Evolutionary conservation across 2,888 invertebrate genomes (phyloP).

Genomic region (Drosophila tanythrix): DNA sequence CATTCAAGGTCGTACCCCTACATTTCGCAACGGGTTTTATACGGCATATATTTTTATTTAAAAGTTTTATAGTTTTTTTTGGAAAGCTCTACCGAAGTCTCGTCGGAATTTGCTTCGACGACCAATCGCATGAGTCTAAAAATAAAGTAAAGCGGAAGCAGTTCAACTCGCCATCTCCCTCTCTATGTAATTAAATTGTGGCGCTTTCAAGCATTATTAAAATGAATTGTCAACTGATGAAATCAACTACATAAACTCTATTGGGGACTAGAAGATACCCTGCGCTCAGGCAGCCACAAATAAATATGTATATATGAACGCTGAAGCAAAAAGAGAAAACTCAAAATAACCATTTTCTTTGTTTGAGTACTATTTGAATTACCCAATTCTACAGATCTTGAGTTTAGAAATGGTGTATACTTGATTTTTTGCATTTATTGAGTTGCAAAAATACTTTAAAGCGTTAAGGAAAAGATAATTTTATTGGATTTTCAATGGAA

Average conservation of each 20-base stretch:
- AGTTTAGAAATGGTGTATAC: too few species aligned
- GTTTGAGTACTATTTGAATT: not conserved
- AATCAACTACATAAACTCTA: constrained; percentile 9
- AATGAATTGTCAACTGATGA: constrained; percentile 17
- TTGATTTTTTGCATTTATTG: too few species aligned
- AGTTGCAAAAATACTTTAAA: too few species aligned
- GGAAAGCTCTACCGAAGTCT: not conserved
- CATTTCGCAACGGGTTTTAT: not conserved
- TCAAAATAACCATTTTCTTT: not conserved
- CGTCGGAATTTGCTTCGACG: not conserved
- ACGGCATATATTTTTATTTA: not conserved
- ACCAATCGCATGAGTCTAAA: not conserved
- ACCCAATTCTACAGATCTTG: not conserved
- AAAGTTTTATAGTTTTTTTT: not conserved
- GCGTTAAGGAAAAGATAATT: too few species aligned
- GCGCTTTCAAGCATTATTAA: constrained; percentile 24
- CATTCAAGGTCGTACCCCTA: not conserved
- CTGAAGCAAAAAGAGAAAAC: not conserved
- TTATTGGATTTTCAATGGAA: too few species aligned
- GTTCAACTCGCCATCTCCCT: not conserved
- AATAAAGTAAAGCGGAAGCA: not conserved
- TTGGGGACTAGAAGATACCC: not conserved
- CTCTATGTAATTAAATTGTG: not conserved
- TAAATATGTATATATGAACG: not conserved
- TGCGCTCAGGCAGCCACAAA: not conserved